Evolutionary conservation across 2,113 vertebrate species (phyloP).

Genomic region (Takifugu bimaculatus): DNA sequence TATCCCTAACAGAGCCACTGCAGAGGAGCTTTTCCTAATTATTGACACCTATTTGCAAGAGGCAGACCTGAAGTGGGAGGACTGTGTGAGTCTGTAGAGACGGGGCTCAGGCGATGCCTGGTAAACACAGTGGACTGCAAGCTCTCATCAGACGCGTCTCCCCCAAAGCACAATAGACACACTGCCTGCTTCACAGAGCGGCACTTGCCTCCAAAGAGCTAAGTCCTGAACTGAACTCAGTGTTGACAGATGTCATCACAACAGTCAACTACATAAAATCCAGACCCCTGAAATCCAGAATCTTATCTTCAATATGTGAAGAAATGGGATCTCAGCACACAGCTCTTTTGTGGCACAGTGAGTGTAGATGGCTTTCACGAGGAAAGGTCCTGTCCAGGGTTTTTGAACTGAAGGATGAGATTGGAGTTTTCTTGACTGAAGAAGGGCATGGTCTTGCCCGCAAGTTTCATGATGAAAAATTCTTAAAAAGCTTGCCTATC

Average conservation of each 20-base stretch:
- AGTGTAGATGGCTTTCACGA: constrained; percentile 31
- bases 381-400: constrained; percentile 29
- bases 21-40: background rate
- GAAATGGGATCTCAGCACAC: constrained; percentile 41
- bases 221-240: background rate
- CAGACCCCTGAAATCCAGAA: constrained; percentile 21
- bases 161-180: constrained; percentile 10
- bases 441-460: background rate
- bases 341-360: constrained; percentile 44
- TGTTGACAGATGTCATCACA: constrained; percentile 10
- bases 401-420: constrained; percentile 34
- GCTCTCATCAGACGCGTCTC: too few species aligned
- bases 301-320: constrained; percentile 43
- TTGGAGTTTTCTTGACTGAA: constrained; percentile 19
- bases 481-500: constrained; percentile 22
- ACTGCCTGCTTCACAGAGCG: constrained; percentile 14
- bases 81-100: background rate
- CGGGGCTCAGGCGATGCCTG: constrained; percentile 20
- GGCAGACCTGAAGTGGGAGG: constrained; percentile 1
- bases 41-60: background rate
- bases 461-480: constrained; percentile 9
- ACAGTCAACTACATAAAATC: constrained; percentile 38
- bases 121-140: too few species aligned
- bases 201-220: background rate
- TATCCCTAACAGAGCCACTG: constrained; percentile 21